A percentile compares a stretch with the other conserved stretches of the same genome.
These are phyloP conservation scores for Okamejei kenojei DNA, from an alignment of 2,797 vertebrate genomes.

Conservation along the genomic window DNA sequence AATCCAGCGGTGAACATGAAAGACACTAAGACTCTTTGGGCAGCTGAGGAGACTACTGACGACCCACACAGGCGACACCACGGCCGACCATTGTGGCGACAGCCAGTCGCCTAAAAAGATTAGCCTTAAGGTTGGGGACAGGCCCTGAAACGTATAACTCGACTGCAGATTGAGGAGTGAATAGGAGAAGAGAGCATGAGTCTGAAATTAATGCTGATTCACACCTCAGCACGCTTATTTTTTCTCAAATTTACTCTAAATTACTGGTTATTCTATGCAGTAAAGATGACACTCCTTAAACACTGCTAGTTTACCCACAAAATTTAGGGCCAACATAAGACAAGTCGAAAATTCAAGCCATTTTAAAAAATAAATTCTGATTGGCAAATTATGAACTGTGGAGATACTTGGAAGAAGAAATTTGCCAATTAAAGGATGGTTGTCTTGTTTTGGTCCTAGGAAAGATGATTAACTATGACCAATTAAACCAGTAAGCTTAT, in stretches of 20 bases:
- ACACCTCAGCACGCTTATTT: neutral
- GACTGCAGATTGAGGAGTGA: too few species aligned
- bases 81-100: too few species aligned
- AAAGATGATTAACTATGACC: neutral
- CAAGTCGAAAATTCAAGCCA: too few species aligned
- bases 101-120: too few species aligned
- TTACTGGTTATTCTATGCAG: neutral
- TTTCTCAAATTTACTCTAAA: neutral
- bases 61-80: too few species aligned
- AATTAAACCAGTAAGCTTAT: neutral
- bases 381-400: neutral
- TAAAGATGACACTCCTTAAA: neutral
- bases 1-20: too few species aligned
- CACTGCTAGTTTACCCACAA: neutral
- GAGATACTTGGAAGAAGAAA: neutral
- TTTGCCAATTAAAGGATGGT: neutral
- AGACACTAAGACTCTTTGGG: too few species aligned
- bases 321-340: neutral
- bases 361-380: neutral
- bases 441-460: neutral
- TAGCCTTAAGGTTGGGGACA: too few species aligned
- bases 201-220: neutral
- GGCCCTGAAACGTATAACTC: too few species aligned
- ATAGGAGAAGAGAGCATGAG: too few species aligned
- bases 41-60: too few species aligned